Conservation (phyloP, 1,140 invertebrate species). For the Dufourea novaeangliae region DNA sequence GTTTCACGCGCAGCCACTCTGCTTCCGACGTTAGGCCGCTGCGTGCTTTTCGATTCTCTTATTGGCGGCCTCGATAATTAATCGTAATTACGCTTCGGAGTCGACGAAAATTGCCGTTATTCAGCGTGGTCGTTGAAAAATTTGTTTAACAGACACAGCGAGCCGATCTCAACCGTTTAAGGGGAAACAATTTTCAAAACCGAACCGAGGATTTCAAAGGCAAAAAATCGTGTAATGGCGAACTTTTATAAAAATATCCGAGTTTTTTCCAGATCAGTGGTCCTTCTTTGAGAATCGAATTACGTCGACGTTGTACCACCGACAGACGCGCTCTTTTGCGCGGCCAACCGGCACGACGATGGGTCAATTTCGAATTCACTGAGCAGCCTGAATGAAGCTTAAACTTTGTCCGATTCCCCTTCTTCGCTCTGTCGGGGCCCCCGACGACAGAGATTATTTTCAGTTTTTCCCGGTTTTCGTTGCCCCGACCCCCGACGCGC, state of each 20-base stretch:
- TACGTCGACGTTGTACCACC: slow-evolving; percentile 5
- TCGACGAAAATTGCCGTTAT: neutral
- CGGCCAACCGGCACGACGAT: slow-evolving; percentile 45
- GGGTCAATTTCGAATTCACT: slow-evolving; percentile 53
- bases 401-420: slow-evolving; percentile 1
- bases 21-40: neutral
- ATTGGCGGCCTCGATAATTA: slow-evolving; percentile 19
- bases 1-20: slow-evolving; percentile 9
- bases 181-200: neutral
- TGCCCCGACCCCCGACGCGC: no score
- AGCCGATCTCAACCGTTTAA: neutral
- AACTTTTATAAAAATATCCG: neutral
- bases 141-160: slow-evolving; percentile 2
- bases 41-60: slow-evolving; percentile 2
- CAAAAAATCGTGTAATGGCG: no score
- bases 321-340: slow-evolving; percentile 28
- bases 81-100: slow-evolving; percentile 15
- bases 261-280: neutral
- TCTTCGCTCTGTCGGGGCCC: neutral
- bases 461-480: slow-evolving; percentile 17
- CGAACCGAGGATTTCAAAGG: neutral
- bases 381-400: slow-evolving; percentile 49
- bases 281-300: slow-evolving; percentile 17
- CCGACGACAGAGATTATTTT: slow-evolving; percentile 44
- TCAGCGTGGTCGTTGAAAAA: neutral